These are phyloP conservation scores for Austrolebias charrua DNA, from an alignment of 2,797 vertebrate genomes.

Conservation along the genomic window DNA sequence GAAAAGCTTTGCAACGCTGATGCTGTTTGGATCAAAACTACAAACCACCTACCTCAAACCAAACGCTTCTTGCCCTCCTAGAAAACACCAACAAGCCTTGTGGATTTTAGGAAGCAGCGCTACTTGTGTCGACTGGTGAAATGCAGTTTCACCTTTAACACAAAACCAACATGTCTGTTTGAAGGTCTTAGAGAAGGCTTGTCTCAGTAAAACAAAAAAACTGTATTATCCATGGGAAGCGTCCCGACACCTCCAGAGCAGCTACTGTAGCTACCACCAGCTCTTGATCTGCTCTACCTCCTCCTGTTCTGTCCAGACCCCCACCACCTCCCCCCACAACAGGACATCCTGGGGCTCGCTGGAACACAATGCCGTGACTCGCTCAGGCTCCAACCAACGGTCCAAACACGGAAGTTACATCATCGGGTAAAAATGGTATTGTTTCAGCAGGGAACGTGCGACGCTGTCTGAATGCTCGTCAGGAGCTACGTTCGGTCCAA, in stretches of 20 bases:
- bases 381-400: conserved; percentile 71
- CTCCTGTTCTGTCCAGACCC: conserved; percentile 69
- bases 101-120: neutral
- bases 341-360: conserved; percentile 97
- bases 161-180: neutral
- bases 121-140: neutral
- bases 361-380: conserved; percentile 92
- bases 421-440: conserved; percentile 82
- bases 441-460: conserved; percentile 74
- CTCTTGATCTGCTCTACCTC: conserved; percentile 72
- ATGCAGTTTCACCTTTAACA: conserved; percentile 1
- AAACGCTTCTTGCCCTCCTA: neutral
- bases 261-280: conserved; percentile 46
- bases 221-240: conserved; percentile 18
- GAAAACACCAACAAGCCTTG: neutral
- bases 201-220: conserved; percentile 6
- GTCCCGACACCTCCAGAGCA: conserved; percentile 23
- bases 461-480: conserved; percentile 45
- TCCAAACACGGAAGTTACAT: conserved; percentile 83
- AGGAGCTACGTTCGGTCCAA: conserved; percentile 15
- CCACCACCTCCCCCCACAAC: conserved; percentile 70
- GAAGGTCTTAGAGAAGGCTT: neutral
- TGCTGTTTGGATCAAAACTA: neutral
- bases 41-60: conserved; percentile 36
- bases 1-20: neutral